These are phyloP conservation scores for Kryptopterus vitreolus DNA, from an alignment of 2,797 vertebrate genomes.

Conservation along the genomic window DNA sequence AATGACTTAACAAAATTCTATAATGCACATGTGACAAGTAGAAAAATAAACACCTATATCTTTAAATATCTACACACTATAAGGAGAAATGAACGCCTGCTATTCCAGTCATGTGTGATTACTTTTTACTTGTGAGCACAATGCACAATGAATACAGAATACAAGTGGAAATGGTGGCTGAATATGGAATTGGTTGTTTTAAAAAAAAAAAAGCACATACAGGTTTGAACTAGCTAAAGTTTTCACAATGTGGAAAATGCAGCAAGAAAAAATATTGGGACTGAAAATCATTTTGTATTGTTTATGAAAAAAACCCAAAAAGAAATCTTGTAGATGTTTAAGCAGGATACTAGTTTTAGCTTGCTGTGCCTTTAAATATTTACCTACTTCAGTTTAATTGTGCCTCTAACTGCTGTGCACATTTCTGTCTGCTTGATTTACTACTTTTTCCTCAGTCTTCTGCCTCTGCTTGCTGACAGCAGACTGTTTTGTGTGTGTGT, in stretches of 20 bases:
- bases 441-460: constrained; percentile 31
- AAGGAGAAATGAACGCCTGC: too few relatives aligned
- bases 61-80: too few relatives aligned
- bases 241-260: not conserved
- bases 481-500: constrained; percentile 33
- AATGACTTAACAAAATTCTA: too few relatives aligned
- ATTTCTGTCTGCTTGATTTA: constrained; percentile 52
- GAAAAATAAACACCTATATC: too few relatives aligned
- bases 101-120: too few relatives aligned
- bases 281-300: not conserved
- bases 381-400: constrained; percentile 47
- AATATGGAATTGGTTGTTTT: too few relatives aligned
- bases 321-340: not conserved
- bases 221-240: not conserved
- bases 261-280: too few relatives aligned
- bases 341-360: not conserved
- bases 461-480: constrained; percentile 46
- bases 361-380: constrained; percentile 39
- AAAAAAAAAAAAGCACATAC: too few relatives aligned
- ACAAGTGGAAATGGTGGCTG: too few relatives aligned
- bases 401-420: constrained; percentile 44
- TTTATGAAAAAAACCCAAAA: not conserved
- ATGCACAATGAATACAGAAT: too few relatives aligned
- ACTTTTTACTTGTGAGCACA: too few relatives aligned
- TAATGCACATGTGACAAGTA: too few relatives aligned